Evolutionary conservation across 2,113 vertebrate genomes (phyloP).

Genomic region (Willisornis vidua): DNA sequence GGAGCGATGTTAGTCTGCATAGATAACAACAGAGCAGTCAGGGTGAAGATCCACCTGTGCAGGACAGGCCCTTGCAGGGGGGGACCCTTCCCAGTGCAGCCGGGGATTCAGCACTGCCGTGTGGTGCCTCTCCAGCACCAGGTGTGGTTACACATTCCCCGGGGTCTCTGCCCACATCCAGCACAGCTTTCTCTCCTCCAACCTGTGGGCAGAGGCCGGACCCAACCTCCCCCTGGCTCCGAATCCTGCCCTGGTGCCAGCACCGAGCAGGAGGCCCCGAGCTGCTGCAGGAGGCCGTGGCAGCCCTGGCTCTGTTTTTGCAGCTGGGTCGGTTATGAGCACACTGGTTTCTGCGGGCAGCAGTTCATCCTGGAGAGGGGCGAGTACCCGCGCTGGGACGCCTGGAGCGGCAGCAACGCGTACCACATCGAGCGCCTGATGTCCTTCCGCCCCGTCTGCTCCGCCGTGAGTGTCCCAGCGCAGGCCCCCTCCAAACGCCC

Average conservation of each 20-base stretch:
- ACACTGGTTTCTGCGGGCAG: slow-evolving; percentile 94
- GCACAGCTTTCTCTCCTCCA: neutral
- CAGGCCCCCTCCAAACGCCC: rapidly evolving
- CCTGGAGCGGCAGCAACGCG: slow-evolving; percentile 96
- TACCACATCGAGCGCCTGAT: slow-evolving; percentile 95
- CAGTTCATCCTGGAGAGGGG: slow-evolving; percentile 97
- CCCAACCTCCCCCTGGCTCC: neutral
- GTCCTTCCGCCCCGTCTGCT: slow-evolving; percentile 97
- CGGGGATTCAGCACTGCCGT: rapidly evolving
- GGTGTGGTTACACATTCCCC: neutral
- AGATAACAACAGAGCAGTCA: neutral
- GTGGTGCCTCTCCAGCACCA: neutral
- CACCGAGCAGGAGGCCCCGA: neutral
- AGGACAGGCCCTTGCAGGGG: neutral
- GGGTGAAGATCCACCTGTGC: neutral
- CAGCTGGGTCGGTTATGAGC: slow-evolving; percentile 95
- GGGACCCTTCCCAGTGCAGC: neutral
- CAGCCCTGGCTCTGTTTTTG: slow-evolving; percentile 27
- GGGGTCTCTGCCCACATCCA: neutral
- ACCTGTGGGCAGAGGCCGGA: neutral
- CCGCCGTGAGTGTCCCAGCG: slow-evolving; percentile 82
- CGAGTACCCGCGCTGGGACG: slow-evolving; percentile 94
- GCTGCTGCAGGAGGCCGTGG: neutral
- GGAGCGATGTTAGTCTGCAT: rapidly evolving
- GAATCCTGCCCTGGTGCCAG: neutral